A percentile compares a stretch with the other conserved stretches of the same genome.
Evolutionary conservation across 2,113 vertebrate species (phyloP).

Genomic region (Pedionomus torquatus): DNA sequence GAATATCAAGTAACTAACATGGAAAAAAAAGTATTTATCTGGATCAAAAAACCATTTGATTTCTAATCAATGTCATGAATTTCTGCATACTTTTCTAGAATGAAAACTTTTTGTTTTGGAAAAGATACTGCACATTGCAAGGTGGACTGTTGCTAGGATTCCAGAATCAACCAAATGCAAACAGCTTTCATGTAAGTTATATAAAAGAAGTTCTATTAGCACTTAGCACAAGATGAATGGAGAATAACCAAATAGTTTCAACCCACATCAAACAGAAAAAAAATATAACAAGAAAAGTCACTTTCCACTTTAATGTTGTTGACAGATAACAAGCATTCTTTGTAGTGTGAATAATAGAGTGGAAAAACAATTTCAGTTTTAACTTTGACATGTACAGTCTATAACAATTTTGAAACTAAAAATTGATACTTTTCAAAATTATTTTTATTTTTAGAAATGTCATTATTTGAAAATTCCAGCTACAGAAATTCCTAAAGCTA

Average conservation of each 20-base stretch:
- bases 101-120: constrained; percentile 48
- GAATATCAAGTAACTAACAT: not conserved
- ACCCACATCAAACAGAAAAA: constrained; percentile 4
- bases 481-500: not conserved
- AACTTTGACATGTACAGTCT: not conserved
- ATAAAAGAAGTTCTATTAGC: constrained; percentile 44
- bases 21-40: not conserved
- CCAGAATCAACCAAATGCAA: constrained; percentile 30
- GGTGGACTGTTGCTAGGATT: constrained; percentile 57
- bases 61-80: not conserved
- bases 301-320: constrained; percentile 41
- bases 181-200: constrained; percentile 15
- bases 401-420: not conserved
- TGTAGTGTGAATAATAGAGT: not conserved
- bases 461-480: not conserved
- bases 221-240: constrained; percentile 50
- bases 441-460: not conserved
- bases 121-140: not conserved
- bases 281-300: not conserved
- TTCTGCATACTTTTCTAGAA: constrained; percentile 5
- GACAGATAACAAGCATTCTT: constrained; percentile 7
- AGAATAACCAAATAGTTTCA: constrained; percentile 6
- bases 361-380: constrained; percentile 30
- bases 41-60: not conserved
- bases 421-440: not conserved